These are phyloP conservation scores for Sebastes schlegelii DNA, from an alignment of 2,113 vertebrate genomes.

Conservation along the genomic window DNA sequence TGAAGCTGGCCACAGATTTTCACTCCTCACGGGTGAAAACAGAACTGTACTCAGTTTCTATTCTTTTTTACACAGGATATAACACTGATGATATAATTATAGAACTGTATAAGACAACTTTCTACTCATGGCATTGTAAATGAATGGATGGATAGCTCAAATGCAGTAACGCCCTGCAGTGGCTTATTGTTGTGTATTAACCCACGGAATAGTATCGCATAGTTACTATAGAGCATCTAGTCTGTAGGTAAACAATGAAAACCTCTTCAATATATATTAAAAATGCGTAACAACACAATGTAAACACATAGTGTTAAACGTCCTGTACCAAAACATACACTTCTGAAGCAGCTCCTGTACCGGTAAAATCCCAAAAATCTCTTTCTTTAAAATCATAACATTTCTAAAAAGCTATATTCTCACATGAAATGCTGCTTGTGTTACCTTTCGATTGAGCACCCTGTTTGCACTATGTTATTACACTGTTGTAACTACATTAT, in stretches of 20 bases:
- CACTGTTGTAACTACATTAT: constrained; percentile 58
- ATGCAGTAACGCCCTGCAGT: constrained; percentile 67
- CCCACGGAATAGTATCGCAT: constrained; percentile 51
- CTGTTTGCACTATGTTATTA: constrained; percentile 69
- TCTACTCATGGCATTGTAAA: constrained; percentile 76
- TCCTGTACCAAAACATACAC: constrained; percentile 47
- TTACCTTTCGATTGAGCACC: constrained; percentile 57
- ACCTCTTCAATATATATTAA: constrained; percentile 53
- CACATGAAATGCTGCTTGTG: constrained; percentile 47
- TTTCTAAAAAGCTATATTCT: constrained; percentile 42
- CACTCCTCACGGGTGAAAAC: constrained; percentile 59
- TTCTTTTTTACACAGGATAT: constrained; percentile 67
- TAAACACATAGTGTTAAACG: constrained; percentile 44
- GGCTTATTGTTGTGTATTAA: constrained; percentile 81
- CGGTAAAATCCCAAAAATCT: constrained; percentile 34
- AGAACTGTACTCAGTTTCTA: constrained; percentile 72
- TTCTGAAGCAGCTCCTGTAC: constrained; percentile 38
- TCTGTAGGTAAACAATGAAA: constrained; percentile 58
- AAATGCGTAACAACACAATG: constrained; percentile 58
- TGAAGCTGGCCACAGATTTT: constrained; percentile 71
- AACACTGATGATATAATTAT: constrained; percentile 62
- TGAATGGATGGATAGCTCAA: constrained; percentile 64
- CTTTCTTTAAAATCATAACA: constrained; percentile 41
- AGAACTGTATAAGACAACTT: constrained; percentile 71
- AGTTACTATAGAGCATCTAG: constrained; percentile 42